phyloP scores from a whole-genome alignment of 2,888 invertebrate species.

The Oscheius sp. region DNA sequence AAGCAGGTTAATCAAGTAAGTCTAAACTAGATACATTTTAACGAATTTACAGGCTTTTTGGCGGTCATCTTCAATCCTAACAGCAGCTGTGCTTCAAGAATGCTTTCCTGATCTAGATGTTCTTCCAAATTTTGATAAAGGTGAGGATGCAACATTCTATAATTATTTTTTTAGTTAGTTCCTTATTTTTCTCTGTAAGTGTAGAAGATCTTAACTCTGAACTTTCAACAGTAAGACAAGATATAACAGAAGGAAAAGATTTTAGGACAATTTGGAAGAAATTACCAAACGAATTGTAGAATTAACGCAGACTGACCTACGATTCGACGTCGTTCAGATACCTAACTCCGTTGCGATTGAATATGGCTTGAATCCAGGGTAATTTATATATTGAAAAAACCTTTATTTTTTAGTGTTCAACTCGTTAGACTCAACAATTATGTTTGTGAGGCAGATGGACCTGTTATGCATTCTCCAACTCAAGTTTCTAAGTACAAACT shows the following conservation, averaged over 20 bases:
- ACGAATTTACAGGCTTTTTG: conserved; percentile 34
- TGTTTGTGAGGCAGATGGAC: conserved; percentile 11
- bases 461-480: conserved; percentile 21
- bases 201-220: conserved; percentile 8
- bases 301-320: not conserved
- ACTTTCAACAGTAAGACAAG: not conserved
- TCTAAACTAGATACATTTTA: not conserved
- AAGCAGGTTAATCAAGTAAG: conserved; percentile 21
- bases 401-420: not conserved
- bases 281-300: not conserved
- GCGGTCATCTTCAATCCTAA: conserved; percentile 37
- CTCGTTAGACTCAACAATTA: conserved; percentile 3
- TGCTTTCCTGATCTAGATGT: not conserved
- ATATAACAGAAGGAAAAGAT: not conserved
- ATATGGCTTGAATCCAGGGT: conserved; percentile 26
- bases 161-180: conserved; percentile 21
- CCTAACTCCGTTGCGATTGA: conserved; percentile 33
- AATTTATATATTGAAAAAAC: not conserved
- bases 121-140: not conserved
- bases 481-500: conserved; percentile 36
- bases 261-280: not conserved
- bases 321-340: conserved; percentile 32
- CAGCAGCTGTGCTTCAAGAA: conserved; percentile 28
- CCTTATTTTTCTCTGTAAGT: conserved; percentile 33
- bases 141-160: not conserved